A percentile compares a stretch with the other conserved stretches of the same genome.
Evolutionary conservation across 2,797 vertebrate species (phyloP).

Genomic region (Bovichtus variegatus): DNA sequence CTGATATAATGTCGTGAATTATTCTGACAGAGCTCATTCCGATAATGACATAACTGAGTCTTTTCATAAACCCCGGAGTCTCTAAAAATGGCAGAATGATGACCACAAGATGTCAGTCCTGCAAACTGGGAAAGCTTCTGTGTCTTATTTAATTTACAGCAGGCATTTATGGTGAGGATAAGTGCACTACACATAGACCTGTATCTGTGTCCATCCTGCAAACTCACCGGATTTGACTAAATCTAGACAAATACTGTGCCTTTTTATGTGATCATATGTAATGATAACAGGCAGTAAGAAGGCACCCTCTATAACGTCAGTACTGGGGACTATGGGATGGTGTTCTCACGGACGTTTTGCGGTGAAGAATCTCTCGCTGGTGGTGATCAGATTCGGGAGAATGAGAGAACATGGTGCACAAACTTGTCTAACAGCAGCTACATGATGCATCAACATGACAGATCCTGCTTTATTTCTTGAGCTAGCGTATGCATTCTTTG

Average conservation of each 20-base stretch:
- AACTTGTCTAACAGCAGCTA: conserved; percentile 46
- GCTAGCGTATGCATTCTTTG: conserved; percentile 72
- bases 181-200: conserved; percentile 72
- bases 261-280: conserved; percentile 5
- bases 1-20: background rate
- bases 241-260: conserved; percentile 32
- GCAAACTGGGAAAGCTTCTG: conserved; percentile 45
- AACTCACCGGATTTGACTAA: conserved; percentile 51
- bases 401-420: conserved; percentile 35
- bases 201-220: conserved; percentile 57
- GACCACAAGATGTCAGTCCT: conserved; percentile 37
- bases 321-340: conserved; percentile 31
- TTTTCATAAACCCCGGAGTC: conserved; percentile 23
- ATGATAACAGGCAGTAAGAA: conserved; percentile 64
- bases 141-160: conserved; percentile 51
- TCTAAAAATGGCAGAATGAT: conserved; percentile 53
- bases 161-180: conserved; percentile 77
- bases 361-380: conserved; percentile 72
- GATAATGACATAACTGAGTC: background rate
- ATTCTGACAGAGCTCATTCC: background rate
- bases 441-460: conserved; percentile 15
- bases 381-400: conserved; percentile 58
- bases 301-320: conserved; percentile 66
- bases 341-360: conserved; percentile 56
- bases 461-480: conserved; percentile 38